Evolutionary conservation across 2,797 vertebrate species (phyloP).

Genomic region (Capromys pilorides): DNA sequence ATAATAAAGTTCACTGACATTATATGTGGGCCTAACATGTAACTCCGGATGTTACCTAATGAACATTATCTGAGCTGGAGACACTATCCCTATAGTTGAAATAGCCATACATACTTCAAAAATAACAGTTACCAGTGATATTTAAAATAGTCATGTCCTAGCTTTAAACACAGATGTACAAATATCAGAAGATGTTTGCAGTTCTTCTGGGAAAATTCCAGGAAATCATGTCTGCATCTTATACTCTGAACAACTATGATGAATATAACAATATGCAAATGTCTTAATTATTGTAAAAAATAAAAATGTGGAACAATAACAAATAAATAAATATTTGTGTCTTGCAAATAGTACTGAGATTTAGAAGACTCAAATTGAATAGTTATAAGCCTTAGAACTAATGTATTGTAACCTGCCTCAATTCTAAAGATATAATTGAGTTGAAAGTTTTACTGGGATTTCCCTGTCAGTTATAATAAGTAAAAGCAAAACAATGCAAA

Average conservation of each 20-base stretch:
- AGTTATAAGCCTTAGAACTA: neutral
- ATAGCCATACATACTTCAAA: neutral
- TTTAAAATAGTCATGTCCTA: neutral
- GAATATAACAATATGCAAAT: too few species aligned
- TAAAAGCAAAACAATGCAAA: neutral
- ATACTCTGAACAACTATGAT: too few species aligned
- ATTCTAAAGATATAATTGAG: neutral
- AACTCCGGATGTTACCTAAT: neutral
- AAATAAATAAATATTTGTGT: neutral
- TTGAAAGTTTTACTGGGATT: neutral
- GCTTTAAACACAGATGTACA: too few species aligned
- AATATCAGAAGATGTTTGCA: too few species aligned
- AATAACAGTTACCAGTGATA: neutral
- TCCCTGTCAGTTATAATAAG: neutral
- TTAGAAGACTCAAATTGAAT: neutral
- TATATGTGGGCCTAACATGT: neutral
- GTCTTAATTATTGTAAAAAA: too few species aligned
- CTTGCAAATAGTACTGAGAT: neutral
- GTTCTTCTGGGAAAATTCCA: too few species aligned
- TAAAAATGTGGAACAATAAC: too few species aligned
- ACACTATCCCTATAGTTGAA: neutral
- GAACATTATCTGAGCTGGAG: neutral
- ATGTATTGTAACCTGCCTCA: neutral
- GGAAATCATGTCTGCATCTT: too few species aligned
- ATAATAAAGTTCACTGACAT: conserved; percentile 8